Evolutionary conservation across 2,888 invertebrate species (phyloP).

Genomic region (Carabus problematicus): DNA sequence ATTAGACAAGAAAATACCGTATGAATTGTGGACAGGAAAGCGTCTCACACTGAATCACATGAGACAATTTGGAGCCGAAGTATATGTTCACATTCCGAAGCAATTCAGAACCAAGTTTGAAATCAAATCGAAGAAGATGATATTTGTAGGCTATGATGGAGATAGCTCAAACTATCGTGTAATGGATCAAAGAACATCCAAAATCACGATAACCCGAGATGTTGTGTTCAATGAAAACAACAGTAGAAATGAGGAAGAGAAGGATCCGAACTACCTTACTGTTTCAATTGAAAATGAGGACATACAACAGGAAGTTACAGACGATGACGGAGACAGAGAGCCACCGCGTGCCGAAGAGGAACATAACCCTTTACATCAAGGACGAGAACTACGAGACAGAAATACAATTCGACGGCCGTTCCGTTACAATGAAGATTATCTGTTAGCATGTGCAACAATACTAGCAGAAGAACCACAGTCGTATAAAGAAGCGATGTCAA

Average conservation of each 20-base stretch:
- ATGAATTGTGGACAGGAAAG: conserved; percentile 23
- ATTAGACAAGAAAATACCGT: conserved; percentile 6
- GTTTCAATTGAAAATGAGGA: conserved; percentile 15
- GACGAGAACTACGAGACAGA: conserved; percentile 6
- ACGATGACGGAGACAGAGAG: conserved; percentile 6
- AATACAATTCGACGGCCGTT: too few species aligned
- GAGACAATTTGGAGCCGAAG: conserved; percentile 35
- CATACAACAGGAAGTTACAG: conserved; percentile 19
- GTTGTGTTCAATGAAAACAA: conserved; percentile 46
- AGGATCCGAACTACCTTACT: too few species aligned
- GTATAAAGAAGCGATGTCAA: conserved; percentile 44
- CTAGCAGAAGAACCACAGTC: conserved; percentile 37
- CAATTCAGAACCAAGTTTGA: conserved; percentile 35
- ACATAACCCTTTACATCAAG: background rate
- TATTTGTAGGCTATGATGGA: conserved; percentile 27
- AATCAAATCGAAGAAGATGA: conserved; percentile 23
- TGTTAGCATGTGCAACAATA: background rate
- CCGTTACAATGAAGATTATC: background rate
- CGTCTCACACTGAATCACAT: conserved; percentile 20
- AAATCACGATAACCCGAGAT: conserved; percentile 46
- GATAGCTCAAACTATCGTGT: conserved; percentile 45
- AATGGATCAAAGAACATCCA: conserved; percentile 43
- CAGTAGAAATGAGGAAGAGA: background rate
- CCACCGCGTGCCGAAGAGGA: background rate
- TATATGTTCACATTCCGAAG: conserved; percentile 33